Evolutionary conservation across 2,113 vertebrate genomes (phyloP).

Genomic region (Cavia aperea): DNA sequence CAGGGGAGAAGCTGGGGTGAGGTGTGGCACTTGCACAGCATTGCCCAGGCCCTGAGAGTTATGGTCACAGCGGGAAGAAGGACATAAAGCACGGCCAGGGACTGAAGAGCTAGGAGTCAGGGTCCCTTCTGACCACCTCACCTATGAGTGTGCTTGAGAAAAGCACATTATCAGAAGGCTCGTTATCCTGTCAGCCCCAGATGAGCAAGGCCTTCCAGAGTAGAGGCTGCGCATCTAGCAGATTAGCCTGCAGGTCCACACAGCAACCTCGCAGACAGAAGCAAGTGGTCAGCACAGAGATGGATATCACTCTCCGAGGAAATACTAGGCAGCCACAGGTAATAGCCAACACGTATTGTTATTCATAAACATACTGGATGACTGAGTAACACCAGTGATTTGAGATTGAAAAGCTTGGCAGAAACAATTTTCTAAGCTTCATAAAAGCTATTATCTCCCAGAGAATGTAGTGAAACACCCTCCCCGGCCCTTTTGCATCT

Average conservation of each 20-base stretch:
- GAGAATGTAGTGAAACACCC: not conserved
- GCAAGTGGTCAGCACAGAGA: not conserved
- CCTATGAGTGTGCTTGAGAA: accelerated
- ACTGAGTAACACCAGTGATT: not conserved
- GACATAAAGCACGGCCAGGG: not conserved
- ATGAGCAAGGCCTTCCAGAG: not conserved
- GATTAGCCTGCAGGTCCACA: not conserved
- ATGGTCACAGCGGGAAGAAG: not conserved
- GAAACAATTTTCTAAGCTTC: not conserved
- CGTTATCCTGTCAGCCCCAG: not conserved
- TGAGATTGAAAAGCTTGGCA: not conserved
- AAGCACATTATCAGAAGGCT: not conserved
- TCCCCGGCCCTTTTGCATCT: not conserved
- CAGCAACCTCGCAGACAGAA: not conserved
- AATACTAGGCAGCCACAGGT: not conserved
- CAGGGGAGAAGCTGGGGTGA: not conserved
- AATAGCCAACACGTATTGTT: not conserved
- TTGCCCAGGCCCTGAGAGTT: not conserved
- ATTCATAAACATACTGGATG: not conserved
- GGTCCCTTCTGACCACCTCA: not conserved
- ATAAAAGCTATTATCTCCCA: not conserved
- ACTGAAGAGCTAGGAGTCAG: not conserved
- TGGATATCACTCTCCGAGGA: not conserved
- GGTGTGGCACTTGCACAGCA: not conserved
- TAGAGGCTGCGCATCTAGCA: not conserved